These are phyloP conservation scores for Lithophane ornitopus DNA, from an alignment of 2,888 invertebrate genomes.

Conservation along the genomic window DNA sequence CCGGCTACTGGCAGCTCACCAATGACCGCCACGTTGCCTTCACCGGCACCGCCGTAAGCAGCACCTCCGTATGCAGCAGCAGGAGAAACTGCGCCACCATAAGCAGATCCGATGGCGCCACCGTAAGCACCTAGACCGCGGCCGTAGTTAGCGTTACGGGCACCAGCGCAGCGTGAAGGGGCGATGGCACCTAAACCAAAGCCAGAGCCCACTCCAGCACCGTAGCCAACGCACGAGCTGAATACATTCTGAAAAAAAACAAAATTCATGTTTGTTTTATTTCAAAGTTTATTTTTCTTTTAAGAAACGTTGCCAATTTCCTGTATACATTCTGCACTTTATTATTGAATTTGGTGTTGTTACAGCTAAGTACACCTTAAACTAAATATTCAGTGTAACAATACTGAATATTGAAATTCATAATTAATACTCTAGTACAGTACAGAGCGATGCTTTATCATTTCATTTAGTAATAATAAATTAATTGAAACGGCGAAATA, in stretches of 20 bases:
- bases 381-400: background rate
- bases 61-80: conserved; percentile 24
- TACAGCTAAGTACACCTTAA: too few species aligned
- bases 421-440: too few species aligned
- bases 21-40: conserved; percentile 70
- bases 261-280: background rate
- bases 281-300: background rate
- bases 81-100: conserved; percentile 26
- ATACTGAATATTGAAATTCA: too few species aligned
- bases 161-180: background rate
- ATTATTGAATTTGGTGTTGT: background rate
- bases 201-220: background rate
- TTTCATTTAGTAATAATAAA: too few species aligned
- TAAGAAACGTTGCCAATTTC: background rate
- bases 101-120: conserved; percentile 3
- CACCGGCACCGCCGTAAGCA: conserved; percentile 58
- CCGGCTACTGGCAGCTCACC: conserved; percentile 66
- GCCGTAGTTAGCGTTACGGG: background rate
- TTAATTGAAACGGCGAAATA: too few species aligned
- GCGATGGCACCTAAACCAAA: background rate
- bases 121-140: background rate
- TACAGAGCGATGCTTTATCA: too few species aligned
- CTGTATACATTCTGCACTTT: background rate
- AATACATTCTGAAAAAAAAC: conserved; percentile 28
- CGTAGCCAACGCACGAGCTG: conserved; percentile 22